Base-by-base conservation (phyloP, 2,113 vertebrate genomes). In the Rhabdomys dilectus region DNA sequence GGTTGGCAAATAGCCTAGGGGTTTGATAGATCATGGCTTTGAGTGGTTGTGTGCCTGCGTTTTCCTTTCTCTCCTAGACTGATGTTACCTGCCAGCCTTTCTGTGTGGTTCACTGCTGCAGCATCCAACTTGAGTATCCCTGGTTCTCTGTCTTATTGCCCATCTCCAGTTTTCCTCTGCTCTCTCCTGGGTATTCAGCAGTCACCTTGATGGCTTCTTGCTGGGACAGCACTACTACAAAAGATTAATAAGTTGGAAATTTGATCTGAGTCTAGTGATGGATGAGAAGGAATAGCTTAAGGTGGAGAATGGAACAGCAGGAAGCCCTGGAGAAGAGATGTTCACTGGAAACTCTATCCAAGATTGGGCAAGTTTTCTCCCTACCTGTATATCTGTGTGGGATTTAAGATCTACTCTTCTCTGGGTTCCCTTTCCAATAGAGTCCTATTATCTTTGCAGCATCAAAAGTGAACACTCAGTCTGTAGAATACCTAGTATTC, bases 211-310 rank as follows among this genome's bases (percentile, higher is more conserved):
- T 91, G 81, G 22, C 87, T 97, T 98, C 97, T 98, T 97, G 98
- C 98, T 98, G 98, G 98, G 95, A 95, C 94, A 94, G 98, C 98
- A 98, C 26, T 42, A 6, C 94, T 98, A 97, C 89, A 7, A 12
- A 94, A 98, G 98, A 98, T 98, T 98, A 98, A 98, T 98, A 98
- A 98, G 97, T 96, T 98, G 98, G 98, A 98, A 98, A 96, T 89
- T 95, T 96, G 66, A 95, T 98, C 48, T 95, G 97, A 97, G 97
- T 97, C 97, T 98, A 93, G 98, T 98, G 92, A 98, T 96, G 96
- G 97, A 98, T 98, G 85, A 91, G 97, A 97, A 97, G 95, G 94
- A 98, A 84, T 78, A 96, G 93, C 96, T 97, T 73, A 97, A 86
- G 82, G 34, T 5, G 2, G 82, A 45, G 26, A 26, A 42, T 42